Evolutionary conservation across 2,797 vertebrate species (phyloP).

Genomic region (Harpagifer antarcticus): DNA sequence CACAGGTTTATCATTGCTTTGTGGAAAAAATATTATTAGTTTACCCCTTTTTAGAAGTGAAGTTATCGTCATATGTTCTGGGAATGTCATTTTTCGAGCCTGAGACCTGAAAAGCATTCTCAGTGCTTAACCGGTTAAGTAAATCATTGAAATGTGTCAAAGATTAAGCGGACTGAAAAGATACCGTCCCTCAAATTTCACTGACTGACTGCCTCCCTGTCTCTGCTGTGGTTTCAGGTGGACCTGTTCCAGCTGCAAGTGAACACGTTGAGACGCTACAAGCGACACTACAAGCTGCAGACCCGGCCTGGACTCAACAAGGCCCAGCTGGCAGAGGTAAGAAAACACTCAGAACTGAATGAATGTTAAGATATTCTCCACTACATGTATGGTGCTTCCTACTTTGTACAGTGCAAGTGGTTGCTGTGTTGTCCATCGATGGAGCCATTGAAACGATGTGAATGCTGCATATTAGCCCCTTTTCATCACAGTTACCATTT

Average conservation of each 20-base stretch:
- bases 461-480: not conserved
- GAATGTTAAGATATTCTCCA: no score
- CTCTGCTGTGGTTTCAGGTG: constrained; percentile 85
- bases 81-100: no score
- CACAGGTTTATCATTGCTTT: no score
- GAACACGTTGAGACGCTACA: constrained; percentile 97
- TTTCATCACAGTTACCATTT: not conserved
- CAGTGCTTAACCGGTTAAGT: no score
- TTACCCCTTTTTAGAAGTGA: no score
- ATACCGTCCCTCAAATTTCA: not conserved
- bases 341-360: not conserved
- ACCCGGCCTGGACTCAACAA: constrained; percentile 98
- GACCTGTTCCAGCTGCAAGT: constrained; percentile 99
- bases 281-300: constrained; percentile 98
- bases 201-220: not conserved
- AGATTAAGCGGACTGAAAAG: not conserved
- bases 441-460: not conserved
- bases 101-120: no score
- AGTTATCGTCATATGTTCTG: no score
- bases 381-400: not conserved
- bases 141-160: not conserved
- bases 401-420: not conserved
- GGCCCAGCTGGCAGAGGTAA: constrained; percentile 94
- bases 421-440: not conserved
- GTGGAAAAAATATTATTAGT: no score